Evolutionary conservation across 2,113 vertebrate species (phyloP).

Genomic region (Odocoileus hemionus): DNA sequence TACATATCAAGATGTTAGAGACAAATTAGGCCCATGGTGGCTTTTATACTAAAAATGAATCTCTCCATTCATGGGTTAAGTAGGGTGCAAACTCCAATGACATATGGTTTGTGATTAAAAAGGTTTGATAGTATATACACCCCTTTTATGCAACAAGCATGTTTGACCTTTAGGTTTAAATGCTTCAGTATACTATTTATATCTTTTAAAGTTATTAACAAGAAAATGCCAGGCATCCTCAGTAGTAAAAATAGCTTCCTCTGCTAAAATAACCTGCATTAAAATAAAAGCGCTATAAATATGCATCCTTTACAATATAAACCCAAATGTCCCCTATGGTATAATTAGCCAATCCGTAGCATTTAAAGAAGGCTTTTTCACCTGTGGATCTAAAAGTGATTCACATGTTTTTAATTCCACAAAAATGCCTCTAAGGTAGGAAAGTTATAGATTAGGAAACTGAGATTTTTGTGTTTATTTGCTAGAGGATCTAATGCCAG

Average conservation of each 20-base stretch:
- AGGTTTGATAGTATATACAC: neutral
- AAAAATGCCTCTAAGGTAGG: constrained; percentile 36
- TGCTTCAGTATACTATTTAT: constrained; percentile 47
- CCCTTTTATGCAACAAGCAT: neutral
- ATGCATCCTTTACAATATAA: constrained; percentile 57
- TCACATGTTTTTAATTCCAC: constrained; percentile 56
- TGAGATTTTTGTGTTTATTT: constrained; percentile 30
- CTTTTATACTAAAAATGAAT: neutral
- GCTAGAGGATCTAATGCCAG: neutral
- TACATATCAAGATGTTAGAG: neutral
- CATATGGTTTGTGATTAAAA: neutral
- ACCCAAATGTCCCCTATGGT: constrained; percentile 55
- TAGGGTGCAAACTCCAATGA: neutral
- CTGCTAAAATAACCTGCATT: constrained; percentile 60
- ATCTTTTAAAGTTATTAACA: constrained; percentile 49
- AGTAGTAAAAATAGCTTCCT: constrained; percentile 62
- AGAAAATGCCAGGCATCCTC: constrained; percentile 50
- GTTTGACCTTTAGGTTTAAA: constrained; percentile 58
- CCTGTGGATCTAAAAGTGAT: constrained; percentile 47
- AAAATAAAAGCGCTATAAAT: constrained; percentile 69
- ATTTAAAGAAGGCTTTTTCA: constrained; percentile 55
- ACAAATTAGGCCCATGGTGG: neutral
- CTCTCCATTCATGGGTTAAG: neutral
- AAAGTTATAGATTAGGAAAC: constrained; percentile 39
- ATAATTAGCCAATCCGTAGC: constrained; percentile 57